Evolutionary conservation across 2,888 invertebrate species (phyloP).

Genomic region (Allygus modestus): DNA sequence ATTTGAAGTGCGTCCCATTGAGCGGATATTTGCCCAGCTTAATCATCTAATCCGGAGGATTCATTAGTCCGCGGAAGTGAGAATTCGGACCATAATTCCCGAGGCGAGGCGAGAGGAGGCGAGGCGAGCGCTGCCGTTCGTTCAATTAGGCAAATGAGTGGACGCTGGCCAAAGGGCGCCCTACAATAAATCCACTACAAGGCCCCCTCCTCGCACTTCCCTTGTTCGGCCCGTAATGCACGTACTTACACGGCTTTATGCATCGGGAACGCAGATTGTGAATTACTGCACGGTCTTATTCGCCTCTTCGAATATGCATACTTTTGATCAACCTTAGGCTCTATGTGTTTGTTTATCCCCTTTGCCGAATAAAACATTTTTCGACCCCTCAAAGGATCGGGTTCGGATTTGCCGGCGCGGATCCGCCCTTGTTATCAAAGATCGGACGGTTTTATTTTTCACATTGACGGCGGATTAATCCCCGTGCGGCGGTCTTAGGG

Average conservation of each 20-base stretch:
- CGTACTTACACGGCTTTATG: slow-evolving; percentile 56
- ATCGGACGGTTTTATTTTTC: slow-evolving; percentile 54
- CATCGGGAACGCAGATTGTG: slow-evolving; percentile 51
- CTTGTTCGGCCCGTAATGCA: slow-evolving; percentile 48
- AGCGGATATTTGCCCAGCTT: slow-evolving; percentile 56
- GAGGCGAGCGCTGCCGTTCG: slow-evolving; percentile 25
- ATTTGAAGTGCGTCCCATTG: slow-evolving; percentile 61
- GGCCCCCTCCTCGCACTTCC: background rate
- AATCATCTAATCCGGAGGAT: slow-evolving; percentile 66
- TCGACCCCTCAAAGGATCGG: slow-evolving; percentile 54
- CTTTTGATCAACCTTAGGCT: slow-evolving; percentile 53
- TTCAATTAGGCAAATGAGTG: slow-evolving; percentile 67
- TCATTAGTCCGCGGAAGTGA: slow-evolving; percentile 66
- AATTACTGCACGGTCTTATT: slow-evolving; percentile 52
- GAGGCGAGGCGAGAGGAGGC: slow-evolving; percentile 19
- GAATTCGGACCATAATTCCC: slow-evolving; percentile 65
- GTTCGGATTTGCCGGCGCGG: background rate
- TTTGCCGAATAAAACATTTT: slow-evolving; percentile 44
- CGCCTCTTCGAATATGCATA: slow-evolving; percentile 58
- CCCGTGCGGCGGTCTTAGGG: slow-evolving; percentile 34
- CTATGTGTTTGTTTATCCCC: slow-evolving; percentile 48
- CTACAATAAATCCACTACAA: slow-evolving; percentile 49
- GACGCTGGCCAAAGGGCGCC: slow-evolving; percentile 57
- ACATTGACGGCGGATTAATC: slow-evolving; percentile 49
- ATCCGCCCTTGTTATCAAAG: slow-evolving; percentile 45